These are phyloP conservation scores for Mythimna albipuncta DNA, from an alignment of 2,888 invertebrate species.

Conservation along the genomic window DNA sequence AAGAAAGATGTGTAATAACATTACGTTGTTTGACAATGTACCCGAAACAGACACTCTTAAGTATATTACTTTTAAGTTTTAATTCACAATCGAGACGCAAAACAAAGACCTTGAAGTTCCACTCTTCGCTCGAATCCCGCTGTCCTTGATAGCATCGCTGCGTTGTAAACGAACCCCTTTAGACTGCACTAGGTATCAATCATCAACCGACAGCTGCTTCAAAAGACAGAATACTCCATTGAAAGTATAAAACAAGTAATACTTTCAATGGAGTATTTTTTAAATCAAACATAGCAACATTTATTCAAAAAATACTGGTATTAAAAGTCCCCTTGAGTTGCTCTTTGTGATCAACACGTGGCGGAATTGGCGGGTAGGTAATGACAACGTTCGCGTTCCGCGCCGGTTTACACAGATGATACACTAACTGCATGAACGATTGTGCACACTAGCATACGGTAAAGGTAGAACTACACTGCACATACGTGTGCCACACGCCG, in stretches of 20 bases:
- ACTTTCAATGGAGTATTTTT: slow-evolving; percentile 4
- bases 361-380: slow-evolving; percentile 1
- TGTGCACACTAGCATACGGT: neutral
- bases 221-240: slow-evolving; percentile 10
- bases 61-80: too few relatives aligned
- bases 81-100: neutral
- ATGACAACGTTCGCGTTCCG: neutral
- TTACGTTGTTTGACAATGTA: too few relatives aligned
- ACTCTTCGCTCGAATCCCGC: neutral
- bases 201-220: slow-evolving; percentile 2
- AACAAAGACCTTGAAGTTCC: slow-evolving; percentile 16
- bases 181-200: neutral
- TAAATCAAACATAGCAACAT: neutral
- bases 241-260: slow-evolving; percentile 16
- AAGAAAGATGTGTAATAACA: too few relatives aligned
- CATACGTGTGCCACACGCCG: too few relatives aligned
- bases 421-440: too few relatives aligned
- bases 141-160: neutral
- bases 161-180: slow-evolving; percentile 9
- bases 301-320: slow-evolving; percentile 13
- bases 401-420: neutral
- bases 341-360: slow-evolving; percentile 19
- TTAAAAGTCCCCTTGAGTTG: slow-evolving; percentile 11
- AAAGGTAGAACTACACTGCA: too few relatives aligned
- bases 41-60: too few relatives aligned